Conservation (phyloP, 2,113 vertebrate genomes). For the Chloebia gouldiae region DNA sequence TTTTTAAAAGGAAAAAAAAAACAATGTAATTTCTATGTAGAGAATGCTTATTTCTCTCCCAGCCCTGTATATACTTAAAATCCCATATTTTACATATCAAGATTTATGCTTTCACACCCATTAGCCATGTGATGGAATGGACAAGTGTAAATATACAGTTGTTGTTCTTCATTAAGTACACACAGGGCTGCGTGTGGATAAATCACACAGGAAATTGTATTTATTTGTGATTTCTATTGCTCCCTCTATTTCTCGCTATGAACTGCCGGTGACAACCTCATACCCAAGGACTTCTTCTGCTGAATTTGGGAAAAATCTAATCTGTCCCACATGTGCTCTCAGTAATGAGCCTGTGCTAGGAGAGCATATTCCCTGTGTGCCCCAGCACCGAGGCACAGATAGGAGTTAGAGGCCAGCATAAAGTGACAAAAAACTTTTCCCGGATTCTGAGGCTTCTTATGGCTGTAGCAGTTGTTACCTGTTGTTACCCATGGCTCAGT, state of each 20-base stretch:
- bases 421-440: background rate
- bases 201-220: background rate
- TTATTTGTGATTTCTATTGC: background rate
- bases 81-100: background rate
- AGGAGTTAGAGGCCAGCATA: background rate
- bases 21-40: background rate
- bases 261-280: background rate
- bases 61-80: background rate
- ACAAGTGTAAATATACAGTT: background rate
- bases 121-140: background rate
- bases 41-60: background rate
- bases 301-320: background rate
- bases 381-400: rapidly evolving
- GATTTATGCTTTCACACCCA: background rate
- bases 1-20: background rate
- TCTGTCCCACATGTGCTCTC: background rate
- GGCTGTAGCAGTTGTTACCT: background rate
- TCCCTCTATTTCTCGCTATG: background rate
- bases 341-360: background rate
- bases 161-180: background rate
- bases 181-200: background rate
- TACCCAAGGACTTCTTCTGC: background rate
- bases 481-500: background rate
- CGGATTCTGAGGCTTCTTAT: background rate
- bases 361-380: rapidly evolving